A percentile compares a stretch with the other conserved stretches of the same genome.
Conservation (phyloP, 2,113 vertebrate genomes). For the Monopterus albus region DNA sequence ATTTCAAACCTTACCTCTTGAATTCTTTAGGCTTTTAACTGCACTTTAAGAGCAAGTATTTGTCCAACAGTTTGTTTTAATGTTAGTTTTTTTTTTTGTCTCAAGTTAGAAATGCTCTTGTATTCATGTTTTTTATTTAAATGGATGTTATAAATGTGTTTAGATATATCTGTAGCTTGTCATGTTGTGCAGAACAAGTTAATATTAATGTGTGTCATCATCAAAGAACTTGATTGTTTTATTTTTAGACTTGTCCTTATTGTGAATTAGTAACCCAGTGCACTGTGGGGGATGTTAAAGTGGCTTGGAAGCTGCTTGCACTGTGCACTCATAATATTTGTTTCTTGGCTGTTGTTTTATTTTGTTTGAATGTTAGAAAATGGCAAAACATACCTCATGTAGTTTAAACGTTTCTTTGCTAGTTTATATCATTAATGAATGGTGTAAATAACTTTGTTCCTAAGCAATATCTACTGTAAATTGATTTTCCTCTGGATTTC, state of each 20-base stretch:
- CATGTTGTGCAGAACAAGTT: slow-evolving; percentile 33
- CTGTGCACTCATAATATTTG: slow-evolving; percentile 38
- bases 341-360: slow-evolving; percentile 29
- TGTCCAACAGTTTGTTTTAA: slow-evolving; percentile 47
- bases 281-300: slow-evolving; percentile 36
- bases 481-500: slow-evolving; percentile 69
- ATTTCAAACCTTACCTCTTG: slow-evolving; percentile 76
- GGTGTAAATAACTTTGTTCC: slow-evolving; percentile 72
- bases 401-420: slow-evolving; percentile 62
- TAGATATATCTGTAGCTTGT: slow-evolving; percentile 67
- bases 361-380: slow-evolving; percentile 60
- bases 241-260: slow-evolving; percentile 24
- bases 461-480: slow-evolving; percentile 83
- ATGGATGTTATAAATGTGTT: slow-evolving; percentile 44
- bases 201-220: slow-evolving; percentile 32
- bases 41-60: slow-evolving; percentile 77
- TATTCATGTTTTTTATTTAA: slow-evolving; percentile 38
- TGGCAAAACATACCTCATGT: slow-evolving; percentile 79
- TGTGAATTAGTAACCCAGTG: slow-evolving; percentile 34
- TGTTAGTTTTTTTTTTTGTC: slow-evolving; percentile 32
- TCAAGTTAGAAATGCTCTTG: slow-evolving; percentile 39
- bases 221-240: slow-evolving; percentile 31
- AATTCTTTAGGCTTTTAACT: slow-evolving; percentile 77
- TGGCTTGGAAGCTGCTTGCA: slow-evolving; percentile 48
- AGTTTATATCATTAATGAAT: slow-evolving; percentile 56